These are phyloP conservation scores for Homalodisca vitripennis DNA, from an alignment of 1,140 invertebrate species.

Conservation along the genomic window DNA sequence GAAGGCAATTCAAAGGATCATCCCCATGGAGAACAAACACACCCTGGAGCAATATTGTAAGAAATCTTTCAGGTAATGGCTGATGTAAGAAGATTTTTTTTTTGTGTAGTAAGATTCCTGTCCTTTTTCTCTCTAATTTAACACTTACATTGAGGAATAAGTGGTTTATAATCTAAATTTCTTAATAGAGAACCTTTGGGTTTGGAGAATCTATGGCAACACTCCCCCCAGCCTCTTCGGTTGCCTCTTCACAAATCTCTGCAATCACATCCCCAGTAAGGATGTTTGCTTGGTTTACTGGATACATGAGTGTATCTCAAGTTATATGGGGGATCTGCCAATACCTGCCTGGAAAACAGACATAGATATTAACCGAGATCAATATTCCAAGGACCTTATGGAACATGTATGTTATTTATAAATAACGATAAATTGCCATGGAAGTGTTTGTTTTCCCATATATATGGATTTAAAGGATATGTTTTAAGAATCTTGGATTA, in stretches of 20 bases:
- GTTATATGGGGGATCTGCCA: conserved; percentile 94
- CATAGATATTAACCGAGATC: conserved; percentile 83
- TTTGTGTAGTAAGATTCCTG: too few relatives aligned
- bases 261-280: conserved; percentile 41
- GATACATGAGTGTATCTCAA: conserved; percentile 84
- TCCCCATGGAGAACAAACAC: conserved; percentile 53
- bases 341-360: conserved; percentile 63
- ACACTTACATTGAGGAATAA: not conserved
- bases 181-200: conserved; percentile 35
- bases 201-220: conserved; percentile 73
- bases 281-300: conserved; percentile 45
- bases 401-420: conserved; percentile 71
- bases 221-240: conserved; percentile 80
- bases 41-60: conserved; percentile 80
- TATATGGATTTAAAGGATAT: too few relatives aligned
- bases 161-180: too few relatives aligned
- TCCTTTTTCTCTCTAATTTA: not conserved
- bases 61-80: conserved; percentile 73
- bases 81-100: too few relatives aligned
- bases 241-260: conserved; percentile 85
- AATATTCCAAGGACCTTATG: conserved; percentile 82
- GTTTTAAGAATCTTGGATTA: too few relatives aligned
- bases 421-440: too few relatives aligned
- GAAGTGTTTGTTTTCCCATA: too few relatives aligned
- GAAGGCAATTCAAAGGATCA: not conserved